Base-by-base conservation (phyloP, 2,888 invertebrate species). In the Euspilapteryx auroguttella region DNA sequence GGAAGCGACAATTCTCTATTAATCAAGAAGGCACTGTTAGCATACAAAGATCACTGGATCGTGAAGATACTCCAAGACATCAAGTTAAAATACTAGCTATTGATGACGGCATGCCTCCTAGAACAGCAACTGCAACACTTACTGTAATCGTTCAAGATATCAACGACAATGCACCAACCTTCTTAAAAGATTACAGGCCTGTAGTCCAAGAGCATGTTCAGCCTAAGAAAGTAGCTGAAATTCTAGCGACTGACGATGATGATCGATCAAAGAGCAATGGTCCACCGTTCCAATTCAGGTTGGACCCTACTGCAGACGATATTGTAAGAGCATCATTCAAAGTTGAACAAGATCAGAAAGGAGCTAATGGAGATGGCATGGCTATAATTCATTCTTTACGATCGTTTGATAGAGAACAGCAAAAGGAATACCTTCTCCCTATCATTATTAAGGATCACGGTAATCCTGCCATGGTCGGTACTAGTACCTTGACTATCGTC, bases 391-490 rank as follows among this genome's bases (percentile, higher is more conserved):
- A 91, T 2, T 95, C 97, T 0, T 78, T 94, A 20, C 80, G 92
- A 35, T 89, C 90, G 8, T 97, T 98, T 63, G 95, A 97, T 54
- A 82, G 98, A 36, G 97, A 98, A 65, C 89, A 92, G 49, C 91
- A 94, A 55, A 97, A 97, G 56, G 94, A 95, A 63, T 95, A 95
- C 56, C 82, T 94, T 43, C 92, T 99, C 47, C 98, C 98, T 1
- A 95, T 99, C 47, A 89, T 96, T 13, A 96, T 99, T 53, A 94
- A 92, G 63, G 99, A 99, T 76, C 91, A 93, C 44, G 96, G 97
- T 22, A 92, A 90, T 40, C 94, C 95, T n/a, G 87, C 90, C 0
- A 92, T 95, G 90, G 93, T 94, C 10, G 96, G 95, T 37, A 96
- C 96, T 7, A 94, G 94, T 50, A 96, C 95, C 0, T 73, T 98